These are phyloP conservation scores for Dryas iulia DNA, from an alignment of 1,140 invertebrate species.

Conservation along the genomic window DNA sequence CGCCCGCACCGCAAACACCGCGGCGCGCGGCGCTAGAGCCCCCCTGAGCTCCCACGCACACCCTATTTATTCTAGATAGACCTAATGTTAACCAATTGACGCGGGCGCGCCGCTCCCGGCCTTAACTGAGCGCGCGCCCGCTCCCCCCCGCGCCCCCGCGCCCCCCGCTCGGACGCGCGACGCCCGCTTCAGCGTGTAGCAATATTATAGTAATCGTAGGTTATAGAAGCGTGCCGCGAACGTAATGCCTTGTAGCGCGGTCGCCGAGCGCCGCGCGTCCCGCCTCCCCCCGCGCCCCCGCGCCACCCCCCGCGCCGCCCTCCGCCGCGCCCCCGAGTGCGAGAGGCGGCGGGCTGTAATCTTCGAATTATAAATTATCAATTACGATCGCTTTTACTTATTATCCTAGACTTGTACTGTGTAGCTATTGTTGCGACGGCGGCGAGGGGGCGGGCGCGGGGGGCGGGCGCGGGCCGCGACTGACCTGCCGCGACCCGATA, in stretches of 20 bases:
- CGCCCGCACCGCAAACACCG: conserved; percentile 77
- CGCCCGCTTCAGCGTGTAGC: conserved; percentile 53
- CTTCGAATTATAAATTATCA: conserved; percentile 66
- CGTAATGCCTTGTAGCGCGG: conserved; percentile 36
- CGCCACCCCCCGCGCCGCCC: conserved; percentile 28
- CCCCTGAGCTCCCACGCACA: conserved; percentile 62
- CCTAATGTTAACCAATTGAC: conserved; percentile 75
- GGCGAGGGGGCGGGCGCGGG: conserved; percentile 29
- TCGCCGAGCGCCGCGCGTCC: conserved; percentile 34
- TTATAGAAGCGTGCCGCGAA: conserved; percentile 41
- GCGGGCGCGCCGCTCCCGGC: conserved; percentile 54
- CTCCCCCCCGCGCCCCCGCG: too few species aligned
- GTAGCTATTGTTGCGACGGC: conserved; percentile 65
- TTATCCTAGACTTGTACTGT: conserved; percentile 67
- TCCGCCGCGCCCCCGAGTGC: too few species aligned
- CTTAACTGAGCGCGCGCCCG: conserved; percentile 55
- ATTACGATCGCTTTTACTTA: conserved; percentile 67
- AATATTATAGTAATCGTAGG: conserved; percentile 61
- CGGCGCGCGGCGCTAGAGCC: conserved; percentile 78
- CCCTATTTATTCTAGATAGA: conserved; percentile 76
- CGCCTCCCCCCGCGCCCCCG: conserved; percentile 25
- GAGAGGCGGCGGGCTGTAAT: conserved; percentile 43
- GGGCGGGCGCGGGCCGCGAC: conserved; percentile 20
- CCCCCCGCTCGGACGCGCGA: conserved; percentile 35
- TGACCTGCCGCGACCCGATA: conserved; percentile 35